Evolutionary conservation across 1,140 invertebrate genomes (phyloP), one percentile per base, ranked within the genome.

Genomic region (Meloidogyne exigua): DNA sequence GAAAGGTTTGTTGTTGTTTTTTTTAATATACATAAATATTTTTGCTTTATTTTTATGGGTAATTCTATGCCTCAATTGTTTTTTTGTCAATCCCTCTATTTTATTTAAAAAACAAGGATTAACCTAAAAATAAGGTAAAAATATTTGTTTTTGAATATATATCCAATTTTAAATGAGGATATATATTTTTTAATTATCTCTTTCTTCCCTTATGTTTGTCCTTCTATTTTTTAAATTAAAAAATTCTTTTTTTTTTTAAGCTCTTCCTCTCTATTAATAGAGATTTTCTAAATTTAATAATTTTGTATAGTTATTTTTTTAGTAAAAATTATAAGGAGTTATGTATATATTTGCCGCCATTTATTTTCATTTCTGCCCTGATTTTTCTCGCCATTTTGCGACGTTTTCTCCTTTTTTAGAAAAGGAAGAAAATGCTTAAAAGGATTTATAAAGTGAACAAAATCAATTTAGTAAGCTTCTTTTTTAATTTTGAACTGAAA

Each of bases 301-400:
- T 32, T 32, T 32, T 21, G 21, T 21, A 39, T 21, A 39, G 26
- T 25, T 32, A 32, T 67, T 67, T 67, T 67, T 67, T 67, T 21
- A 21, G 25, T 67, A 32, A 39, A 67, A 67, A 18, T n/a, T 32
- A 32, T n/a, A 28, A 39, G 66, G 36, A 67, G 18, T 32, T 28
- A n/a, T n/a, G n/a, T n/a, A 39, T 39, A 39, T 39, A 25, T 67
- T 67, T 39, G 66, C 23, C 26, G 26, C 26, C 66, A 67, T 67
- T 25, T 67, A 18, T 67, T 67, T 25, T 9, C 12, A 18, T 3
- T 65, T 12, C 21, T 67, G 36, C 36, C 66, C 26, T 67, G 23
- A 32, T 32, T 67, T 65, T 32, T 67, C 36, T 67, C n/a, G 49
- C n/a, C 18, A 57, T 57, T 57, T 57, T 57, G 49, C 49, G 49